Base-by-base conservation (phyloP, 2,888 invertebrate species). In the Temnothorax rugatulus region DNA sequence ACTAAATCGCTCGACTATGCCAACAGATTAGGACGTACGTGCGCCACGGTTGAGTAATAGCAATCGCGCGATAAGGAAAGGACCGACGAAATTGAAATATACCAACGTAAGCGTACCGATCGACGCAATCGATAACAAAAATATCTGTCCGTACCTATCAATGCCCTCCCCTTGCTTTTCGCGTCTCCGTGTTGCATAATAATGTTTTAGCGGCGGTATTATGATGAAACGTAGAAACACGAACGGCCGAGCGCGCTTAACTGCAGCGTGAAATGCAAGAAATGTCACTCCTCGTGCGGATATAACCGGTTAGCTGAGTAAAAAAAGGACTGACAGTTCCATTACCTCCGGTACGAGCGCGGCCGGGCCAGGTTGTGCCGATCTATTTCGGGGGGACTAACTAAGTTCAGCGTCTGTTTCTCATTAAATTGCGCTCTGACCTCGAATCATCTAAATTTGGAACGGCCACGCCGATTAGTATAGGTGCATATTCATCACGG, bases 371-470 rank as follows among this genome's bases (percentile, higher is more conserved):
- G 90, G 88, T 88, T 91, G 91, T 91, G 93, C 92, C 92, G 92
- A 93, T 94, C 94, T 94, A 94, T 94, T 94, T 93, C 92, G 91
- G 91, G 93, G 90, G 89, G 88, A 90, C 92, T 93, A 93, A 94
- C 94, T 92, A 93, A 94, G 92, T 93, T 92, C 93, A 92, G 91
- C 94, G 94, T 94, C 94, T 94, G 94, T 93, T 94, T 94, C 94
- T 94, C 94, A 94, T 94, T 94, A 94, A 94, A 94, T 93, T 93
- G 93, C 92, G 92, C 91, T 92, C 91, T 92, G 93, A 93, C 94
- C 94, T 93, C 94, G 94, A 94, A 94, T 94, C 92, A 93, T 94
- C 94, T 94, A 94, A 94, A 94, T 94, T 93, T 93, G 93, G 94
- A 93, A 92, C 90, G 93, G 92, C 92, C 90, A 91, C 91, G 90